Evolutionary conservation across 2,888 invertebrate genomes (phyloP).

Genomic region (Metallyticus violacea): DNA sequence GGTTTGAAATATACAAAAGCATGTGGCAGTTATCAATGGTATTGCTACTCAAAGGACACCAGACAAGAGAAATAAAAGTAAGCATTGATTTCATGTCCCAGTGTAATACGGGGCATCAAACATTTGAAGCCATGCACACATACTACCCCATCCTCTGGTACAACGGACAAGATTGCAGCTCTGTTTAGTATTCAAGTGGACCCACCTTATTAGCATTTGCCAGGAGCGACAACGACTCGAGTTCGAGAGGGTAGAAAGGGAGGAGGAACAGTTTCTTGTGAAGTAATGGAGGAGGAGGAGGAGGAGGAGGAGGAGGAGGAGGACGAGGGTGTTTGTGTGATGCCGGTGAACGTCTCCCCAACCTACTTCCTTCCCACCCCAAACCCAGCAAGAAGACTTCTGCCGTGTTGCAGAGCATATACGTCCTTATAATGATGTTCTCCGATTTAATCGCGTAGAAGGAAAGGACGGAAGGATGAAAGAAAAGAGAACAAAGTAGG

Average conservation of each 20-base stretch:
- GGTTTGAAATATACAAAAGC: too few relatives aligned
- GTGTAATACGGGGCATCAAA: not conserved
- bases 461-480: not conserved
- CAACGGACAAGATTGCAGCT: constrained; percentile 29
- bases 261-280: constrained; percentile 9
- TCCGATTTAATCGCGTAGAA: not conserved
- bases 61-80: not conserved
- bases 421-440: constrained; percentile 7
- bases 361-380: not conserved
- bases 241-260: not conserved
- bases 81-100: not conserved
- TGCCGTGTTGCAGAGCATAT: not conserved
- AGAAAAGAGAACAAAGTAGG: not conserved
- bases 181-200: constrained; percentile 32
- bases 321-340: not conserved
- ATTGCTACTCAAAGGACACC: not conserved
- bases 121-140: not conserved
- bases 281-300: not conserved
- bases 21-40: too few relatives aligned
- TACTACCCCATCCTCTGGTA: not conserved
- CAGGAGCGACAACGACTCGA: constrained; percentile 7
- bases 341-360: not conserved
- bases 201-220: constrained; percentile 28
- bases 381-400: not conserved
- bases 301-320: not conserved